Conservation (phyloP, 2,113 vertebrate species). For the Piliocolobus tephrosceles region DNA sequence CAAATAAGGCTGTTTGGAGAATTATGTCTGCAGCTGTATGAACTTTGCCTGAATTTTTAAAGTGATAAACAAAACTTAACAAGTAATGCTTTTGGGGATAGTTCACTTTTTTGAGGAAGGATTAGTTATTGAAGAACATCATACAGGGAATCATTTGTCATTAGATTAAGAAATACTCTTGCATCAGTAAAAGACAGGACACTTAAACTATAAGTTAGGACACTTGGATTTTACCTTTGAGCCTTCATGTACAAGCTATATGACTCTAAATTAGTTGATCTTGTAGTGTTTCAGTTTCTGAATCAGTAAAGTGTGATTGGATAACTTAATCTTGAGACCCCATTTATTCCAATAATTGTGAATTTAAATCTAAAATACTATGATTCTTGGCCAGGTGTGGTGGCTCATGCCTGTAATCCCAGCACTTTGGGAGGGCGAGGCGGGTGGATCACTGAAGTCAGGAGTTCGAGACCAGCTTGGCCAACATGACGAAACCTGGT, state of each 20-base stretch:
- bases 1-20: not conserved
- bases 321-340: not conserved
- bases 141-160: not conserved
- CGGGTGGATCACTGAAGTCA: no score
- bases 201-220: not conserved
- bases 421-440: no score
- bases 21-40: not conserved
- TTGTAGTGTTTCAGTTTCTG: not conserved
- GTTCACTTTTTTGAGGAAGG: not conserved
- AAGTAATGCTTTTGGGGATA: not conserved
- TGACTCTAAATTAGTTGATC: not conserved
- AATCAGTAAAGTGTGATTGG: not conserved
- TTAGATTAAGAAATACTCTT: not conserved
- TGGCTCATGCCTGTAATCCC: no score
- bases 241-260: not conserved
- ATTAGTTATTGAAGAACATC: not conserved
- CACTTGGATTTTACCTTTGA: not conserved
- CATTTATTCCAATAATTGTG: not conserved
- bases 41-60: not conserved
- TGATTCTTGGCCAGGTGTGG: not conserved
- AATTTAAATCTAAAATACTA: not conserved
- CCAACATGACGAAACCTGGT: no score
- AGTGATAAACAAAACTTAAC: not conserved
- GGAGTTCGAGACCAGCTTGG: no score
- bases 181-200: not conserved